Conservation (phyloP, 2,888 invertebrate genomes). For the Lasioglossum vierecki region DNA sequence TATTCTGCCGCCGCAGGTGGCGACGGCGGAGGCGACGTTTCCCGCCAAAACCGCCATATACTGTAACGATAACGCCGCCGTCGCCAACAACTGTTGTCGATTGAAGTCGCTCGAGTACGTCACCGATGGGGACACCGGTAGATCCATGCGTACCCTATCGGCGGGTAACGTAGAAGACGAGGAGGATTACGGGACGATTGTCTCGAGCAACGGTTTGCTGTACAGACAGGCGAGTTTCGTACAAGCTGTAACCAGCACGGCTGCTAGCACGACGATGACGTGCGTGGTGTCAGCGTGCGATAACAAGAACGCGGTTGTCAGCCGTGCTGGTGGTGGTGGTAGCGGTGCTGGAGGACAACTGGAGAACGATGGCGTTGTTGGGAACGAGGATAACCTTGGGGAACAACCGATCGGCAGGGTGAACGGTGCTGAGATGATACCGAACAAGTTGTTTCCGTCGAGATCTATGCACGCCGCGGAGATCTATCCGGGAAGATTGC, state of each 20-base stretch:
- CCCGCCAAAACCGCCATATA: constrained; percentile 74
- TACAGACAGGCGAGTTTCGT: constrained; percentile 56
- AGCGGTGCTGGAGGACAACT: neutral
- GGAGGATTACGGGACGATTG: constrained; percentile 65
- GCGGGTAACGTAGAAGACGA: constrained; percentile 64
- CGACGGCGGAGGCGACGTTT: constrained; percentile 71
- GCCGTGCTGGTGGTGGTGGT: neutral
- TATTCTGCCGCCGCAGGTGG: constrained; percentile 72
- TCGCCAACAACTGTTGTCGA: constrained; percentile 64
- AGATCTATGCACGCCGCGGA: constrained; percentile 51
- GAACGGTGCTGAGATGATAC: constrained; percentile 46
- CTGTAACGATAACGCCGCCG: constrained; percentile 54
- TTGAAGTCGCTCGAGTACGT: constrained; percentile 60
- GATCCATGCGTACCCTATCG: constrained; percentile 40
- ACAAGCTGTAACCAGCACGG: constrained; percentile 45
- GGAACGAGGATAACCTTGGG: constrained; percentile 32
- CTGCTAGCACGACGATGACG: constrained; percentile 53
- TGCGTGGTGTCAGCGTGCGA: constrained; percentile 52
- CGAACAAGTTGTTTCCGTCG: constrained; percentile 61
- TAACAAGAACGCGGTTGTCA: constrained; percentile 41
- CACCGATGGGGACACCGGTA: constrained; percentile 45
- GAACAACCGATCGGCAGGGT: constrained; percentile 45
- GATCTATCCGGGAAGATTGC: constrained; percentile 38
- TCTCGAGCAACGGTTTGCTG: constrained; percentile 56
- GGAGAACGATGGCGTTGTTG: constrained; percentile 52